A percentile compares a stretch with the other conserved stretches of the same genome.
phyloP scores from a whole-genome alignment of 1,140 invertebrate species.

The Sitophilus oryzae region DNA sequence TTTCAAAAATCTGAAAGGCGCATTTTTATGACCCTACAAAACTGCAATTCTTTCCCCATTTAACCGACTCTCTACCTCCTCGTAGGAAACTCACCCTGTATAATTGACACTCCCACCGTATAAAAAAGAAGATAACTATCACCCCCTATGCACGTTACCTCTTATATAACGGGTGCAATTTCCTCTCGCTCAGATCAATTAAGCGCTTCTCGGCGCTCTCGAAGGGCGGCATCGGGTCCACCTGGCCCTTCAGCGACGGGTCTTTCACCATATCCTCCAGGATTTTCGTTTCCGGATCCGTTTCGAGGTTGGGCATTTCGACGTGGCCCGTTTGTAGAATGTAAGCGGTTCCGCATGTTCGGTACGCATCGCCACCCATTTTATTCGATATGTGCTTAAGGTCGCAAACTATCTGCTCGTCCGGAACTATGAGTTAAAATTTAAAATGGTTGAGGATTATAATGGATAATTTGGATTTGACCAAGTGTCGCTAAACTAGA shows the following conservation, averaged over 20 bases:
- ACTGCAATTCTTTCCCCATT: no score
- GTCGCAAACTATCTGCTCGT: constrained; percentile 14
- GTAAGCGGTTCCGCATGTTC: constrained; percentile 37
- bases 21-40: no score
- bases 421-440: constrained; percentile 6
- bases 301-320: background rate
- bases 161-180: constrained; percentile 37
- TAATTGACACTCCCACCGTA: no score
- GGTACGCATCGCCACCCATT: constrained; percentile 33
- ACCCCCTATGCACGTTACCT: no score
- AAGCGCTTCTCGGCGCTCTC: constrained; percentile 30
- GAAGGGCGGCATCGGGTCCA: constrained; percentile 33
- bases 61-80: no score
- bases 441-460: no score
- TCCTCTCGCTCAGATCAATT: constrained; percentile 33
- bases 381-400: background rate
- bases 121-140: no score
- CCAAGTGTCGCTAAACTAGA: no score
- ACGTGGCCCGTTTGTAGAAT: constrained; percentile 33
- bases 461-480: no score
- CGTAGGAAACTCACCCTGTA: no score
- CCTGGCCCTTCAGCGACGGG: constrained; percentile 26
- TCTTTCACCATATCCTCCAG: constrained; percentile 31
- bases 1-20: no score
- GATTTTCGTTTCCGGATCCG: constrained; percentile 20